Evolutionary conservation across 2,888 invertebrate species (phyloP), one percentile per base, ranked within the genome.

Genomic region (Caenorhabditis sp.): DNA sequence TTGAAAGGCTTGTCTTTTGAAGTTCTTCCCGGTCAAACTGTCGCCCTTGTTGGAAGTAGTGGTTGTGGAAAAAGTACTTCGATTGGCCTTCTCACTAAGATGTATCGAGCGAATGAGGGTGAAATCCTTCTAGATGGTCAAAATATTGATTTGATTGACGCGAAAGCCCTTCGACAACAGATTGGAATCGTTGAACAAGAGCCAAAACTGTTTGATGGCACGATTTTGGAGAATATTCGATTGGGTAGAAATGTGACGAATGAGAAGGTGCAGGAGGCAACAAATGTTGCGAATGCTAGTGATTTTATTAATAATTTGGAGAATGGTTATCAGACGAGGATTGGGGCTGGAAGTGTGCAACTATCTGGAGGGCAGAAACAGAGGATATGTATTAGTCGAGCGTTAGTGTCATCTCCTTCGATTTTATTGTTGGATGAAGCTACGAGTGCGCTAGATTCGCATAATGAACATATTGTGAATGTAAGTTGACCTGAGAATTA

Each of bases 311-410:
- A 63, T 59, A 80, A 81, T 27, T 68, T 84, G 14, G 71, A 76
- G 31, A 67, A 74, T 26, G 76, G 72, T 53, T 53, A 43, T 59
- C n/a, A 87, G 10, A 88, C 88, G 10, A 66, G 85, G 61, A 77
- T 87, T 23, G 89, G 88, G 17, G 85, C 88, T 56, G 87, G 88
- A 59, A 88, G 89, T 20, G 73, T 84, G 0, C 87, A 87, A 66
- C 76, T 89, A 38, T 88, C 88, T 54, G 88, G 88, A 26, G 89
- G 89, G 0, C 89, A 89, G 78, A 89, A 89, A 67, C 89, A 89
- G 77, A 75, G 80, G 87, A 69, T 84, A 86, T 63, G 88, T 87
- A 54, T 88, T 87, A 56, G 88, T 85, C 14, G 82, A 87, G 75
- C 89, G 84, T 12, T 80, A 86, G 72, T 84, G 84, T 77, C 88